Evolutionary conservation across 92 coral and sea anemone genomes (phyloP).

Genomic region (Montipora capitata): DNA sequence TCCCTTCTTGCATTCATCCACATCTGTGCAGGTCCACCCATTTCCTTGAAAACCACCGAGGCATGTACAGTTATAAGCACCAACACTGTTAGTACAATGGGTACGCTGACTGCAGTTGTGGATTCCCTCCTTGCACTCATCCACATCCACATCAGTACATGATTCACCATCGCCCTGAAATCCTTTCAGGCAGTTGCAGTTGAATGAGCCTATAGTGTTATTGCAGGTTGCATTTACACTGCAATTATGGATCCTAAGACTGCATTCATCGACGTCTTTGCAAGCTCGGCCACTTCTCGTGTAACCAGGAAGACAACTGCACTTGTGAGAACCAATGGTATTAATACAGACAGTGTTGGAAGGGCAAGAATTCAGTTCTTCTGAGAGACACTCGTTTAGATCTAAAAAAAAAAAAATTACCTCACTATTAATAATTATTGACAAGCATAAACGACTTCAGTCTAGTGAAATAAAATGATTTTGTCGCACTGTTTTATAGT

Average conservation of each 20-base stretch:
- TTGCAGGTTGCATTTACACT: conserved; percentile 14
- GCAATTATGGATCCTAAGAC: not conserved
- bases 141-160: not conserved
- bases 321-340: not conserved
- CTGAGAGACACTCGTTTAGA: not conserved
- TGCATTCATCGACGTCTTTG: not conserved
- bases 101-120: conserved; percentile 6
- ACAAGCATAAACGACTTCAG: too few relatives aligned
- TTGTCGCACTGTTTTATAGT: too few relatives aligned
- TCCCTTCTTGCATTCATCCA: not conserved
- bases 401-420: not conserved
- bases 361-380: not conserved
- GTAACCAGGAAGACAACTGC: not conserved
- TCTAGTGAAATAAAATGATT: too few relatives aligned
- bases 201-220: conserved; percentile 11
- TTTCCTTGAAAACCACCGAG: not conserved
- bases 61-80: conserved; percentile 15
- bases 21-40: not conserved
- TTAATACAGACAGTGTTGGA: not conserved
- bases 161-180: not conserved
- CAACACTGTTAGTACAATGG: not conserved
- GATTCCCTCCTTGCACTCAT: not conserved
- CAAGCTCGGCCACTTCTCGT: not conserved
- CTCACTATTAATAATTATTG: not conserved
- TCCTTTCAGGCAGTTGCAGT: not conserved